phyloP scores from a whole-genome alignment of 2,113 vertebrate genomes.

The Chascanopsetta lugubris region DNA sequence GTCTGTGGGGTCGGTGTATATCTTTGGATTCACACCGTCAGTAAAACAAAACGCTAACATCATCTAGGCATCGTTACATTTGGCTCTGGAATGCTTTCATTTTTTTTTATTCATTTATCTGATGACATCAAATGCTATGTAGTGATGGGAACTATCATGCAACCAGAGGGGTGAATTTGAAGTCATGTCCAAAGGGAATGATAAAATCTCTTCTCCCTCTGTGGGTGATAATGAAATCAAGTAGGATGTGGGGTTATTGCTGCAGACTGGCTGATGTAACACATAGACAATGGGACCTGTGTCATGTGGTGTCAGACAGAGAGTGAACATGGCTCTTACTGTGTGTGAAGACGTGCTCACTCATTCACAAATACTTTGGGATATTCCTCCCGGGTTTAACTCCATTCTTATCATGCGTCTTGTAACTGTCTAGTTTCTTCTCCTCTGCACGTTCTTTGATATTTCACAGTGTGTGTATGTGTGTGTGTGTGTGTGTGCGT shows the following conservation, averaged over 20 bases:
- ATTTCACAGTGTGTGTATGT: slow-evolving; percentile 1
- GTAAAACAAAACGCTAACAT: too few species aligned
- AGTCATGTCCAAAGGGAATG: neutral
- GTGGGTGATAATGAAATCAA: neutral
- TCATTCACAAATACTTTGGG: neutral
- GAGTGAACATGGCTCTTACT: neutral
- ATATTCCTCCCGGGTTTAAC: neutral
- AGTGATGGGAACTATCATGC: too few species aligned
- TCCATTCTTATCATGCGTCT: neutral
- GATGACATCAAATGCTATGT: too few species aligned
- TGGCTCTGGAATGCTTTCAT: too few species aligned
- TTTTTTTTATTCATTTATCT: too few species aligned
- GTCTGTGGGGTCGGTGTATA: neutral
- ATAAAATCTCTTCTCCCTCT: neutral
- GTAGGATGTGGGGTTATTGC: neutral
- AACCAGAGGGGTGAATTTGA: neutral
- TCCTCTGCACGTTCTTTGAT: neutral
- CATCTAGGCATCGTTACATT: too few species aligned
- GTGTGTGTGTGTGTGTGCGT: too few species aligned
- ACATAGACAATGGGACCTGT: neutral
- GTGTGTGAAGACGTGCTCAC: neutral
- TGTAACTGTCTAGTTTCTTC: neutral
- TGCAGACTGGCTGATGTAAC: slow-evolving; percentile 2
- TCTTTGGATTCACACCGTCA: neutral
- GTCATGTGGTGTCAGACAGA: neutral